phyloP scores from a whole-genome alignment of 2,797 vertebrate genomes.

The Cossypha heuglini region DNA sequence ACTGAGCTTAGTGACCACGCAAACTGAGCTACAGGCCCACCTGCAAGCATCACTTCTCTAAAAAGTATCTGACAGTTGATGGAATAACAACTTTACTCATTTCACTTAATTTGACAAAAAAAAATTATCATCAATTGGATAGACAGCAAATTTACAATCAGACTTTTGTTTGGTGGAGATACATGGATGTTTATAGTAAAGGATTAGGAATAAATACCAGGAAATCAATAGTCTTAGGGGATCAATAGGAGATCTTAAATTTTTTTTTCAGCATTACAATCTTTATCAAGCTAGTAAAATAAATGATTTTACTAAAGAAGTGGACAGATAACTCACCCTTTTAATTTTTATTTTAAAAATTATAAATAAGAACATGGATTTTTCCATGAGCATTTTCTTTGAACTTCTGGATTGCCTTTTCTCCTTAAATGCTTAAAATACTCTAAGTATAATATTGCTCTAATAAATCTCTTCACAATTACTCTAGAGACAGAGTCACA shows the following conservation, averaged over 20 bases:
- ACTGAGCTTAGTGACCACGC: background rate
- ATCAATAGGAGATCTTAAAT: background rate
- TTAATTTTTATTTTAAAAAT: background rate
- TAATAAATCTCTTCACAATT: background rate
- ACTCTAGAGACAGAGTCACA: background rate
- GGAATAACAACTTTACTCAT: background rate
- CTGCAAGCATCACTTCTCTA: background rate
- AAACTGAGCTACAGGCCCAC: background rate
- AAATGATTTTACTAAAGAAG: background rate
- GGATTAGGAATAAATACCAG: background rate
- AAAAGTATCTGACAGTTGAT: background rate
- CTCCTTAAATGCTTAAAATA: background rate
- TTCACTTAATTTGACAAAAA: background rate
- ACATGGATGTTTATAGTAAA: background rate
- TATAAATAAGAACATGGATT: background rate
- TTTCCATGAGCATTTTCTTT: background rate
- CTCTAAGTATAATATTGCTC: background rate
- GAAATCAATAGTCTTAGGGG: background rate
- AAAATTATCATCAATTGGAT: background rate
- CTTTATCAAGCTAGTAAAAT: background rate
- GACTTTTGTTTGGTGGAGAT: background rate
- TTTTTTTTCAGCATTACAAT: background rate
- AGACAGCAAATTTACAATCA: background rate
- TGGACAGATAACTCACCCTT: background rate
- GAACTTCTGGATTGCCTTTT: background rate